Base-by-base conservation (phyloP, 2,113 vertebrate species). In the Gobiocypris rarus region DNA sequence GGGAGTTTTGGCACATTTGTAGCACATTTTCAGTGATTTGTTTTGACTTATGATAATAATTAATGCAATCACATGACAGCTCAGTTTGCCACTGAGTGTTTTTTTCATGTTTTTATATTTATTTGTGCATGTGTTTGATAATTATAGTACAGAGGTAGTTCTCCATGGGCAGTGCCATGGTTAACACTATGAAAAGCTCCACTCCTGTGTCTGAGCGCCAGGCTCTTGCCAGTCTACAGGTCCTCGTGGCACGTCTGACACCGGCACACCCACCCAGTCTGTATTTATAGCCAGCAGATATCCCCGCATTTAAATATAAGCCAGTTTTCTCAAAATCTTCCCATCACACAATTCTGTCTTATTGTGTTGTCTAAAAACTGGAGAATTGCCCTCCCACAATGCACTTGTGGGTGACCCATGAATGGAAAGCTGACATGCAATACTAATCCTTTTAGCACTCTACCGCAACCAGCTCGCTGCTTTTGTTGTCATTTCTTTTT, bases 391-490 rank as follows among this genome's bases (percentile, higher is more conserved):
- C 65, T 84, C 85, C 82, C 82, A 84, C 69, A 69, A 31, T 86
- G 59, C 85, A 86, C 75, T 78, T 86, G 82, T 67, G 67, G 43
- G 52, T 77, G 34, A 67, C 81, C 74, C 28, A 48, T 67, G 24
- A 65, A 80, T 63, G 45, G 67, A 65, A 45, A 26, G 22, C 34
- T 75, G 41, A 65, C 58, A 83, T 73, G 34, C 45, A 13, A 26
- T 65, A 24, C 48, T 65, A 81, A 83, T 84, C 76, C 56, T 56
- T 65, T 87, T 85, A 83, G 84, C 82, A n/a, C 19, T 69, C 54
- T 56, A 19, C 74, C 19, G 9, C 26, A 75, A 48, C 54, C 34
- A 34, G 69, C 11, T 63, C 31, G 3, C 41, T 69, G 24, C 56
- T 58, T 45, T 81, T 79, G 38, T 78, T 31, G 4, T 67, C 5